Base-by-base conservation (phyloP, 2,113 vertebrate species). In the Vulpes lagopus region DNA sequence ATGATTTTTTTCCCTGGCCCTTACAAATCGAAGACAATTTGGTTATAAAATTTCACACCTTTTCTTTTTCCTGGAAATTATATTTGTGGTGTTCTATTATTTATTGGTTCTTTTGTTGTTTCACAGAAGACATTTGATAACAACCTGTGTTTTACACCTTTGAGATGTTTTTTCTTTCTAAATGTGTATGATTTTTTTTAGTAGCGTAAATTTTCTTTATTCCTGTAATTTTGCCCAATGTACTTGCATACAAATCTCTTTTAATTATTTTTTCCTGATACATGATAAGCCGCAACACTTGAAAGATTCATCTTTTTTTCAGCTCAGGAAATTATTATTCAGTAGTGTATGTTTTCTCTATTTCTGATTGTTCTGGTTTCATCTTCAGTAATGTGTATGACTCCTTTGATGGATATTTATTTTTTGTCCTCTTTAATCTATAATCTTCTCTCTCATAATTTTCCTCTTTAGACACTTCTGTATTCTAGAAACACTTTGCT, bases 261-360 rank as follows among this genome's bases (percentile, higher is more conserved):
- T 95, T 22, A 73, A 85, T 67, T 85, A 85, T n/a, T 43, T 87
- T 94, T 69, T n/a, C 22, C 20, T 49, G 35, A 89, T 51, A 64
- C 9, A 30, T n/a, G 91, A 15, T 89, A 51, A 84, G 16, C 1
- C 6, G 8, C 3, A 82, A 71, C 64, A 74, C 23, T 84, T 82
- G 51, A 49, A 79, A 95, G 69, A 95, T 51, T 64, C 79, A 78
- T 2, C 64, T 87, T 96, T 96, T 95, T 84, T 94, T 74, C 6
- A 73, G 6, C 76, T 96, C 17, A 88, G 17, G 12, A 94, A 97
- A 95, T 81, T 86, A 55, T 95, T 94, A 76, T 85, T 87, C 82
- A 73, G 1, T 73, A 83, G 43, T 80, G 4, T 64, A 11, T 67
- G 11, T 64, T 81, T 76, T 83, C 62, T 90, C 89, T 7, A 53